Evolutionary conservation across 37 sponge, comb jelly and placozoan genomes (phyloP).

Genomic region (Chondrosia reniformis): DNA sequence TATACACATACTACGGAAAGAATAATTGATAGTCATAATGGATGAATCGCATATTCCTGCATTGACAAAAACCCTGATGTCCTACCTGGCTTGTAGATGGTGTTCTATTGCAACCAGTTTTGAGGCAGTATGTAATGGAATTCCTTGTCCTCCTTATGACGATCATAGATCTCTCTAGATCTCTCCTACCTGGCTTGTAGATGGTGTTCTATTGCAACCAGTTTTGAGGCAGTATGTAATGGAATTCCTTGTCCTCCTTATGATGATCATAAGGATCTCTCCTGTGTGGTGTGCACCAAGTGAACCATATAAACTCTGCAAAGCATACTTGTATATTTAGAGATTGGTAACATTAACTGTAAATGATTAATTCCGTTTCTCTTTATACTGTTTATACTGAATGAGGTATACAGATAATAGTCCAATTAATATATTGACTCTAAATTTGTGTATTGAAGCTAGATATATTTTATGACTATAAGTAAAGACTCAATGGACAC

Average conservation of each 20-base stretch:
- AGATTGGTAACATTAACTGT: no score
- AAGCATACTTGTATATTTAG: no score
- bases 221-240: constrained; percentile 42
- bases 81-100: constrained; percentile 25
- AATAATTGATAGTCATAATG: background rate
- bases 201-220: constrained; percentile 37
- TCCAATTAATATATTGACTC: no score
- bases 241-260: constrained; percentile 53
- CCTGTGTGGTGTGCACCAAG: constrained; percentile 58
- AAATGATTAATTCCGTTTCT: no score
- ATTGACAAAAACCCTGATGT: constrained; percentile 41
- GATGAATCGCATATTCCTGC: constrained; percentile 28
- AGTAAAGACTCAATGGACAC: no score
- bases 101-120: constrained; percentile 33
- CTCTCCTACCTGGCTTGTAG: no score
- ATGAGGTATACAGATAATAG: no score
- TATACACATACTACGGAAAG: no score
- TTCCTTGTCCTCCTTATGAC: constrained; percentile 50
- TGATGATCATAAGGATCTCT: constrained; percentile 25
- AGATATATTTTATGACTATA: no score
- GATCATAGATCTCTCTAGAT: constrained; percentile 29
- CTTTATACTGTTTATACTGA: no score
- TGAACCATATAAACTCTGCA: constrained; percentile 15
- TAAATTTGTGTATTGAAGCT: no score
- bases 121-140: constrained; percentile 44